Evolutionary conservation across 2,797 vertebrate genomes (phyloP), one percentile per base, ranked within the genome.

Genomic region (Sebastes iracundus): DNA sequence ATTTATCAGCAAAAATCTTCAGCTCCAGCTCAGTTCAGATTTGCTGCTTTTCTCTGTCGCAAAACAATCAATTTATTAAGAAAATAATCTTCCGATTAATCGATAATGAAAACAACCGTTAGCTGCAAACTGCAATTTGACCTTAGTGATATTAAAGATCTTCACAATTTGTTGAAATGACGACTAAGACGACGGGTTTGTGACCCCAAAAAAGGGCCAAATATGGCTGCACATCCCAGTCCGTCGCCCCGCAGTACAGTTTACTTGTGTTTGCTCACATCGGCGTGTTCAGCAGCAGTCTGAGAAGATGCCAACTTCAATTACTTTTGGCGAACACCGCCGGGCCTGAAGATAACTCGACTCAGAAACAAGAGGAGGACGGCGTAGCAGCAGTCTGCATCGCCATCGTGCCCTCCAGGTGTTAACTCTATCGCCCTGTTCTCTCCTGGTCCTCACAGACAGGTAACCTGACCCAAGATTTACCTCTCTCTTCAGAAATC

Each of bases 391-490:
- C 23, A 3, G 60, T 55, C 55, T 72, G 16, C 14, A 18, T 22
- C 32, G 1, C 62, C 8, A 3, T 7, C 4, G 14, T 61, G 67
- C 53, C 81, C 12, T 8, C 27, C 1, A 78, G 87, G 79, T 55
- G 75, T 75, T 69, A 78, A 70, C 72, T 72, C 71, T 2, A 81
- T 76, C 81, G 12, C 30, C 62, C 55, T 32, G 65, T 60, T 80
- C 66, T 77, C 63, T 68, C 65, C 52, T 11, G n/a, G 38, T 59
- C 59, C 65, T 73, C 79, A 22, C 65, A 66, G 69, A 55, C 78
- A 81, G 75, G 88, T 82, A 90, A 88, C 82, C 67, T 66, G 75
- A 88, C 64, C 75, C 74, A 33, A 13, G 64, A 12, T 73, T 63
- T 16, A 75, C 59, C 25, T 60, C 33, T 13, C 33, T 6, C 80